These are phyloP conservation scores for Conger conger DNA, from an alignment of 2,113 vertebrate species.

Conservation along the genomic window DNA sequence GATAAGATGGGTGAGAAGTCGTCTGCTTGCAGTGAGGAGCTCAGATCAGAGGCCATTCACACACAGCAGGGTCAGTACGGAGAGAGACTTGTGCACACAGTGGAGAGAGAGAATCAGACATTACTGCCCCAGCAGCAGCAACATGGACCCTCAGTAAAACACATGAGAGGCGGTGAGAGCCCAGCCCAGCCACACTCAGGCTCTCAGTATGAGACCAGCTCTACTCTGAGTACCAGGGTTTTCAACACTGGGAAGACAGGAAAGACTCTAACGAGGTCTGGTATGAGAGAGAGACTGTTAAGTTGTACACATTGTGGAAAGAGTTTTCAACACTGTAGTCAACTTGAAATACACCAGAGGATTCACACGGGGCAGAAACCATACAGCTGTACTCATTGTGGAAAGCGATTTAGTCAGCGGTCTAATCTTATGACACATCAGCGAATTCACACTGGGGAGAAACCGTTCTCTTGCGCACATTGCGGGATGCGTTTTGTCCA, in stretches of 20 bases:
- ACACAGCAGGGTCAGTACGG: neutral
- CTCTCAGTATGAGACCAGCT: neutral
- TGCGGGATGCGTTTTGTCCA: slow-evolving; percentile 18
- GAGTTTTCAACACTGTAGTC: slow-evolving; percentile 46
- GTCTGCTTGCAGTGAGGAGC: too few relatives aligned
- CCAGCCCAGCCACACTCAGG: neutral
- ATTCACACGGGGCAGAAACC: slow-evolving; percentile 52
- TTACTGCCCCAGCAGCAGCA: neutral
- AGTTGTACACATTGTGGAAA: slow-evolving; percentile 49
- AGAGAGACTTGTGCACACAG: neutral
- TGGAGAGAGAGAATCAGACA: neutral
- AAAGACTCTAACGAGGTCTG: neutral
- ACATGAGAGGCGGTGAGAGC: neutral
- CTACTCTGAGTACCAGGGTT: too few relatives aligned
- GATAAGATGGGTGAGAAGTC: neutral
- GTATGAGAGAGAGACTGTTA: slow-evolving; percentile 38
- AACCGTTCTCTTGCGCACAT: neutral
- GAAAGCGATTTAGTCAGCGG: too few relatives aligned
- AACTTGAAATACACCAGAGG: slow-evolving; percentile 49
- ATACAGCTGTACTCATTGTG: slow-evolving; percentile 47
- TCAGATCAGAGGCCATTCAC: neutral
- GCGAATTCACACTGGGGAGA: slow-evolving; percentile 27
- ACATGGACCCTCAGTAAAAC: neutral
- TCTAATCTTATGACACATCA: slow-evolving; percentile 18
- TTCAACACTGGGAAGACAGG: neutral